Conservation (phyloP, 2,888 invertebrate genomes). For the Tinea trinotella region DNA sequence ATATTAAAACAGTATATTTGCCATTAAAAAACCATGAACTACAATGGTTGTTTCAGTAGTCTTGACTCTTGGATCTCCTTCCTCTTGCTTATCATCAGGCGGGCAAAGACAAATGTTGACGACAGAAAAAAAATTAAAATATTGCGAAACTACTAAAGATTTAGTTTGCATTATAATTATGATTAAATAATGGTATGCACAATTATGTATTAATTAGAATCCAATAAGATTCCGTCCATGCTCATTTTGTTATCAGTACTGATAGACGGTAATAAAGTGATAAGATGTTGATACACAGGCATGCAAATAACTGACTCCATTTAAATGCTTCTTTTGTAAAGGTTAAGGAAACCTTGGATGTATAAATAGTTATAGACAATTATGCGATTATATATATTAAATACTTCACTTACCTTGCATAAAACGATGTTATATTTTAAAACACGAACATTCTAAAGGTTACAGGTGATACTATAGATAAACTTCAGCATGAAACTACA, state of each 20-base stretch:
- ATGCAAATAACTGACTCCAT: not conserved
- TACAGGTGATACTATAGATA: not conserved
- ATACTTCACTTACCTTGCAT: conserved; percentile 40
- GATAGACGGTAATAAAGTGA: conserved; percentile 1
- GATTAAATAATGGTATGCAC: not conserved
- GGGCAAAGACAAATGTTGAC: no score
- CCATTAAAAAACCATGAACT: no score
- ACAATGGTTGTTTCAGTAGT: no score
- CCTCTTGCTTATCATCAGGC: no score
- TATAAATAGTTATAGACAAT: not conserved
- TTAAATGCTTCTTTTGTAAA: not conserved
- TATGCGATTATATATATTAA: not conserved
- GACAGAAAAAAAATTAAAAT: no score
- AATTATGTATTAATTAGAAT: conserved; percentile 4
- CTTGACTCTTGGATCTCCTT: no score
- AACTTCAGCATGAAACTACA: not conserved
- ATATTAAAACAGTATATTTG: no score
- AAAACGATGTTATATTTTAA: conserved; percentile 30
- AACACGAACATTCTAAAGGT: not conserved
- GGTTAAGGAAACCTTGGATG: conserved; percentile 2
- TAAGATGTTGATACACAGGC: not conserved
- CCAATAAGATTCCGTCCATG: not conserved
- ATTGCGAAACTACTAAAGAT: no score
- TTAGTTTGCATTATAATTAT: not conserved
- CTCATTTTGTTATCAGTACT: not conserved